Evolutionary conservation across 1,140 invertebrate genomes (phyloP).

Genomic region (Lepidostoma basale): DNA sequence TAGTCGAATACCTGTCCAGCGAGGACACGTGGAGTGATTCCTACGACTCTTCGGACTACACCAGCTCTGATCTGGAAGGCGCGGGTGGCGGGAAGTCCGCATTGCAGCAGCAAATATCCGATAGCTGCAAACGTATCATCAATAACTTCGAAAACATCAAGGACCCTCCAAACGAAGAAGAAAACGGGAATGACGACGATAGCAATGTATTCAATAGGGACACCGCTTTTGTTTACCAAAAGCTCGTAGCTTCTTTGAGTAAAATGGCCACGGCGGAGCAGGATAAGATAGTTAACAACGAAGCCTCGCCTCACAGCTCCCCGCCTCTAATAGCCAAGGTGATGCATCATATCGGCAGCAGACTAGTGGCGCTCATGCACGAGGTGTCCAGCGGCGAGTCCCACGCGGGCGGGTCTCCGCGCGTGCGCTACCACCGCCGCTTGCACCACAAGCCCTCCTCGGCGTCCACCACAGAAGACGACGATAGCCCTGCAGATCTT

Average conservation of each 20-base stretch:
- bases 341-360: slow-evolving; percentile 88
- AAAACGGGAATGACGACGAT: slow-evolving; percentile 67
- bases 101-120: slow-evolving; percentile 83
- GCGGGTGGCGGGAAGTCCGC: slow-evolving; percentile 71
- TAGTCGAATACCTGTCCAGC: slow-evolving; percentile 88
- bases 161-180: slow-evolving; percentile 54
- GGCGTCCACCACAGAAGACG: slow-evolving; percentile 80
- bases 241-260: slow-evolving; percentile 79
- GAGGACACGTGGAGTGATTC: slow-evolving; percentile 93
- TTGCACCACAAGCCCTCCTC: slow-evolving; percentile 65
- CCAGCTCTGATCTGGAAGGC: slow-evolving; percentile 84
- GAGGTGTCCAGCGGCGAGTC: slow-evolving; percentile 80
- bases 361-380: slow-evolving; percentile 90
- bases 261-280: slow-evolving; percentile 67
- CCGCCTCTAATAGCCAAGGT: slow-evolving; percentile 89
- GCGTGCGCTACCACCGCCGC: slow-evolving; percentile 59
- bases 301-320: slow-evolving; percentile 69
- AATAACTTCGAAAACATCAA: slow-evolving; percentile 75
- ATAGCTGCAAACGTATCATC: slow-evolving; percentile 86
- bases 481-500: slow-evolving; percentile 71
- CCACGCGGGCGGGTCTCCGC: slow-evolving; percentile 57
- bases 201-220: slow-evolving; percentile 68
- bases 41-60: slow-evolving; percentile 89
- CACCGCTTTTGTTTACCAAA: slow-evolving; percentile 83
- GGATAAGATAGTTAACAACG: slow-evolving; percentile 50